These are phyloP conservation scores for Micronycteris hirsuta DNA, from an alignment of 2,113 vertebrate species.

Conservation along the genomic window DNA sequence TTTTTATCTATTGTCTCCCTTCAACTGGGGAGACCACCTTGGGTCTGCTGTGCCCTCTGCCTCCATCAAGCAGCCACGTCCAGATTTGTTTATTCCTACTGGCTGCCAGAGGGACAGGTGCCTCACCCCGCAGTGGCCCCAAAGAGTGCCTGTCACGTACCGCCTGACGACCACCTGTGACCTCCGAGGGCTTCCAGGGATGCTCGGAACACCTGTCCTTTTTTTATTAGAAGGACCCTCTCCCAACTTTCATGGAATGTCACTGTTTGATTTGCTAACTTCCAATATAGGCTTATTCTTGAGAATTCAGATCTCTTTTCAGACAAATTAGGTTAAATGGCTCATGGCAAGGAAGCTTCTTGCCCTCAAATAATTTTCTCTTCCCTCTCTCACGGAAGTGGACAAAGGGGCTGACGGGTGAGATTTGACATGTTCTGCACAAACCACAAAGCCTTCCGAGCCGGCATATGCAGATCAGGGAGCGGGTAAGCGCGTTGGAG, in stretches of 20 bases:
- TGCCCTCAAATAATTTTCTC: slow-evolving; percentile 79
- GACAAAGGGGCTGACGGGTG: slow-evolving; percentile 72
- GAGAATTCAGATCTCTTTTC: slow-evolving; percentile 77
- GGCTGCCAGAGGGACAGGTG: fast-evolving
- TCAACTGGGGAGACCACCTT: not conserved
- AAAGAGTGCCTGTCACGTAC: not conserved
- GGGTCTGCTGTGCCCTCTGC: not conserved
- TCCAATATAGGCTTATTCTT: slow-evolving; percentile 76
- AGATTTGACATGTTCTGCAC: slow-evolving; percentile 73
- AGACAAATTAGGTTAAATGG: slow-evolving; percentile 82
- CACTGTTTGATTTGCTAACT: slow-evolving; percentile 77
- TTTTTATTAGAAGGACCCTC: not conserved
- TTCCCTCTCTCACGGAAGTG: slow-evolving; percentile 70
- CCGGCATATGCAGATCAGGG: slow-evolving; percentile 75
- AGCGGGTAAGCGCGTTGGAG: slow-evolving; percentile 69
- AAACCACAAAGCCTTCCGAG: slow-evolving; percentile 67
- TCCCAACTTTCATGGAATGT: slow-evolving; percentile 60
- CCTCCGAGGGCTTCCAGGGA: not conserved
- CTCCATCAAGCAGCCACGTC: not conserved
- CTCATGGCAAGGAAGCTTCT: slow-evolving; percentile 74
- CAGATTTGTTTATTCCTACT: not conserved
- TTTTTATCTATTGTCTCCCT: not conserved
- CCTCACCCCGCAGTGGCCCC: fast-evolving
- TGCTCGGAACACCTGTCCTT: not conserved
- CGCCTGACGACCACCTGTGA: not conserved